Percentiles rank a stretch among this genome's conserved stretches.
phyloP scores from a whole-genome alignment of 1,140 invertebrate species.

The Apis florea region DNA sequence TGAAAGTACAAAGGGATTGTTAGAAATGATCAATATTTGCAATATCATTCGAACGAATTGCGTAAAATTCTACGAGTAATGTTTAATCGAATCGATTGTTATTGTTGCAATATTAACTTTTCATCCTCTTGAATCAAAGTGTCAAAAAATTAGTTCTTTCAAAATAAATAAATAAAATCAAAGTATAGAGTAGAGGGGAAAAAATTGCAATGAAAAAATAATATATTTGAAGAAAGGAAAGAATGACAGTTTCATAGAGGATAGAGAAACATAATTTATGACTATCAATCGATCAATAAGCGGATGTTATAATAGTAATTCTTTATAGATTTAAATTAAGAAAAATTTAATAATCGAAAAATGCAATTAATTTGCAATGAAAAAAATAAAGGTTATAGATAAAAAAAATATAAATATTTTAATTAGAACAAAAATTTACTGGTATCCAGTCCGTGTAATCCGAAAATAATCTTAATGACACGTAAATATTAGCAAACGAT shows the following conservation, averaged over 20 bases:
- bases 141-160: neutral
- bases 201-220: neutral
- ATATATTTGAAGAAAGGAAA: neutral
- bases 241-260: neutral
- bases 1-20: conserved; percentile 19
- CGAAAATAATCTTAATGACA: conserved; percentile 31
- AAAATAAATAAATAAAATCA: neutral
- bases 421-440: neutral
- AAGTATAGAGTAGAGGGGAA: neutral
- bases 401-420: conserved; percentile 16
- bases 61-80: neutral
- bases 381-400: neutral
- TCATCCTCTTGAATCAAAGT: neutral
- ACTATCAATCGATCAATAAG: too few species aligned
- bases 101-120: neutral
- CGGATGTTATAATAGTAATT: too few species aligned
- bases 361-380: too few species aligned
- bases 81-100: neutral
- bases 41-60: neutral
- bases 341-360: too few species aligned
- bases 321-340: too few species aligned
- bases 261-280: neutral
- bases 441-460: too few species aligned
- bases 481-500: conserved; percentile 24
- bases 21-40: neutral